Base-by-base conservation (phyloP, 2,888 invertebrate genomes). In the Cephus sareptanus region DNA sequence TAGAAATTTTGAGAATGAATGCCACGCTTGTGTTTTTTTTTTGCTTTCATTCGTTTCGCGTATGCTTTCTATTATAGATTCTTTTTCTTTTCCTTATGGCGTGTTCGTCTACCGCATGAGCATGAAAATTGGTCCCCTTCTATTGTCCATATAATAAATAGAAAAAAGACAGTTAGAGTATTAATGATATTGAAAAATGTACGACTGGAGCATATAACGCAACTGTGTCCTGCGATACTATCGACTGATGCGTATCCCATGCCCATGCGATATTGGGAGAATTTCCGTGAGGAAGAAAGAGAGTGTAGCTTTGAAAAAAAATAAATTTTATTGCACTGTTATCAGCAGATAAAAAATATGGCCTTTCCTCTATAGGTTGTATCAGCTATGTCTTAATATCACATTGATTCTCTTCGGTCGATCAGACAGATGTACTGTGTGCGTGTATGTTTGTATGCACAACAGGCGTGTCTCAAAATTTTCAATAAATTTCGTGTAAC, bases 291-390 rank as follows among this genome's bases (percentile, higher is more conserved):
- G 83, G 82, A 83, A 85, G 81, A 82, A 84, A 85, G 83, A 88
- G 82, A 85, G 81, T 79, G 79, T 82, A 84, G 82, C 78, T 81
- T 83, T 83, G 81, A 82, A 83, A 81, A 84, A 85, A 85, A 82
- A 82, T 81, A 81, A 78, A 79, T 80, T 82, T 81, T 80, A 77
- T 81, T 77, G 82, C 86, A 83, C 56, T 83, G 82, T 81, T 31
- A 81, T 81, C 81, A 85, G 79, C 74, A 79, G 80, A 83, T 86
- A 81, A 82, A 85, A 86, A 86, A 85, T 81, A 85, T 83, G 84
- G 82, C 76, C 71, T 82, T 80, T 78, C 79, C 73, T 81, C 73
- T 80, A 75, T 79, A 70, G 76, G 77, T 73, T 75, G 75, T 71
- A 71, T 31, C 9, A 71, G 71, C 71, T 71, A 71, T 77, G 79